phyloP scores from a whole-genome alignment of 2,888 invertebrate species.

The Dynastes maya region DNA sequence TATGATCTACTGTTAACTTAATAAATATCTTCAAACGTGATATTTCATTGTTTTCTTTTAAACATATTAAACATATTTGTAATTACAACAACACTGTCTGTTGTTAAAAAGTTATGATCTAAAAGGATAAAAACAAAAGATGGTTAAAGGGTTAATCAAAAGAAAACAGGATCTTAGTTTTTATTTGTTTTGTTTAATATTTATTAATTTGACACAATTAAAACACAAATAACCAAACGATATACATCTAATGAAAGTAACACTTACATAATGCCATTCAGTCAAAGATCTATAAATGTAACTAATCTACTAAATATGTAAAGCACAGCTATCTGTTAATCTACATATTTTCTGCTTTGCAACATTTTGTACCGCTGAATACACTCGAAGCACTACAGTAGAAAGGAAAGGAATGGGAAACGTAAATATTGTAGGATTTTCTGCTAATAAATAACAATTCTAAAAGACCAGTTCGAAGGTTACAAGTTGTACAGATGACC shows the following conservation, averaged over 20 bases:
- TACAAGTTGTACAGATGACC: neutral
- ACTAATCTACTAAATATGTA: conserved; percentile 29
- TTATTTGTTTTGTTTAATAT: neutral
- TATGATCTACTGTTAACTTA: too few species aligned
- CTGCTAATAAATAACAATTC: too few species aligned
- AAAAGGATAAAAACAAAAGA: too few species aligned
- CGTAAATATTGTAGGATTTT: too few species aligned
- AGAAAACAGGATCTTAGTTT: too few species aligned
- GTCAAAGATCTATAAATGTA: conserved; percentile 14
- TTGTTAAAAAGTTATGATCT: too few species aligned
- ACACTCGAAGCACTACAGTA: conserved; percentile 6
- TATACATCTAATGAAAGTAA: conserved; percentile 15
- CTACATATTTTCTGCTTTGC: neutral
- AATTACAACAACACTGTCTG: too few species aligned
- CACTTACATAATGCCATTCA: conserved; percentile 24
- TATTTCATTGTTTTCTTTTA: too few species aligned
- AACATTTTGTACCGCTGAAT: conserved; percentile 35
- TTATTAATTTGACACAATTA: conserved; percentile 11
- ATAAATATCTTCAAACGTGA: too few species aligned
- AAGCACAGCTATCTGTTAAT: conserved; percentile 1
- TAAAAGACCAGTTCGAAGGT: neutral
- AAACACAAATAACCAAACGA: conserved; percentile 20
- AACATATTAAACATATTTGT: too few species aligned
- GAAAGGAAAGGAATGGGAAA: neutral
- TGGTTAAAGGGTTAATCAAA: too few species aligned